Conservation (phyloP, 2,888 invertebrate species). For the Eupithecia inturbata region DNA sequence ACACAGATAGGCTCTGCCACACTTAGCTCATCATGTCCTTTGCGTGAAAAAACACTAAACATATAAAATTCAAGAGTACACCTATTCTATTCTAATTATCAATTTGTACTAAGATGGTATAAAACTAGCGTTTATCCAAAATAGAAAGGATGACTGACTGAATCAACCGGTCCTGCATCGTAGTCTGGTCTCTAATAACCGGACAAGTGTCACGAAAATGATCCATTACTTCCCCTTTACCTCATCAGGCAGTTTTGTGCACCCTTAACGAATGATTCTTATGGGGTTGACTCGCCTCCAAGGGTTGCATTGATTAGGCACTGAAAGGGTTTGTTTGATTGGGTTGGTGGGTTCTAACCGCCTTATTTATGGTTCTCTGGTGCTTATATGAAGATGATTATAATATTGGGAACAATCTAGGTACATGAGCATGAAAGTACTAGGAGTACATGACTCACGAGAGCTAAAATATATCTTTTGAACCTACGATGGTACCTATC, state of each 20-base stretch:
- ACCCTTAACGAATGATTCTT: constrained; percentile 76
- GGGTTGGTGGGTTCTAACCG: background rate
- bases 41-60: background rate
- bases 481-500: too few relatives aligned
- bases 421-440: too few relatives aligned
- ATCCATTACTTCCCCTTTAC: constrained; percentile 82
- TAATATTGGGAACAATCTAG: too few relatives aligned
- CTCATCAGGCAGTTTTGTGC: constrained; percentile 78
- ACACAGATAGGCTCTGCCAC: background rate
- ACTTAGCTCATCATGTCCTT: background rate
- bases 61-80: background rate
- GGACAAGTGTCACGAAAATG: constrained; percentile 82
- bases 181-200: constrained; percentile 58
- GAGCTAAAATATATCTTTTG: too few relatives aligned
- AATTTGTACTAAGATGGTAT: too few relatives aligned
- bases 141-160: too few relatives aligned
- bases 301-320: constrained; percentile 39
- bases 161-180: constrained; percentile 52
- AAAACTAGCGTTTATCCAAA: too few relatives aligned
- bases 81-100: background rate
- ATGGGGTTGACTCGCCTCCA: constrained; percentile 68
- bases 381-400: background rate
- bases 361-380: background rate
- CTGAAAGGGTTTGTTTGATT: constrained; percentile 19
- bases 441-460: too few relatives aligned